These are phyloP conservation scores for Diaprepes abbreviatus DNA, from an alignment of 2,888 invertebrate genomes.

Conservation along the genomic window DNA sequence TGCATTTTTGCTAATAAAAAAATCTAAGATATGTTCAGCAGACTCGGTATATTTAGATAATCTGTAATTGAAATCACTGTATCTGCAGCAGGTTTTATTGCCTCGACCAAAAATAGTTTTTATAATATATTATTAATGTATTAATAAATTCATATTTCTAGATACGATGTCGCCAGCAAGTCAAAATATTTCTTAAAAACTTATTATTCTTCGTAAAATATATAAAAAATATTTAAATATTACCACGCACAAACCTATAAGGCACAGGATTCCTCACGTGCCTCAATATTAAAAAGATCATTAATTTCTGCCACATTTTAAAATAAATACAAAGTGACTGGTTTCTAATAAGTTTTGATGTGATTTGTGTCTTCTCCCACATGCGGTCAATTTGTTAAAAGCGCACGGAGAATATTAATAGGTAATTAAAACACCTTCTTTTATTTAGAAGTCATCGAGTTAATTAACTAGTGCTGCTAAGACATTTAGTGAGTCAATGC, in stretches of 20 bases:
- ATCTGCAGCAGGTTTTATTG: no score
- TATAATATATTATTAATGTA: no score
- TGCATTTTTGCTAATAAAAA: no score
- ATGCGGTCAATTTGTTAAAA: slow-evolving; percentile 32
- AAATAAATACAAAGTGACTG: slow-evolving; percentile 27
- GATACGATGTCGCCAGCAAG: not conserved
- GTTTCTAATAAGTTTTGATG: slow-evolving; percentile 40
- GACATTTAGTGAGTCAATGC: no score
- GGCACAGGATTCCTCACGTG: slow-evolving; percentile 16
- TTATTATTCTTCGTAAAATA: no score
- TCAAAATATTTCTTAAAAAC: slow-evolving; percentile 2
- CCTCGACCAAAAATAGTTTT: no score
- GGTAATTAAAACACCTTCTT: slow-evolving; percentile 41
- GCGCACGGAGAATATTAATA: slow-evolving; percentile 28
- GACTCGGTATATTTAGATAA: no score
- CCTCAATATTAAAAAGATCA: slow-evolving; percentile 24
- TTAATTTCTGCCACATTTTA: slow-evolving; percentile 34
- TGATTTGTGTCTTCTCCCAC: slow-evolving; percentile 36
- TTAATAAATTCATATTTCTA: slow-evolving; percentile 1
- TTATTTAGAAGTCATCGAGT: slow-evolving; percentile 24
- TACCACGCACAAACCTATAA: slow-evolving; percentile 14
- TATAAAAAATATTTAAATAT: slow-evolving; percentile 13
- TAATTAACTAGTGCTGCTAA: no score
- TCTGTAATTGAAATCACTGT: no score
- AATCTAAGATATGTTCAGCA: no score